Conservation (phyloP, 1,140 invertebrate genomes). For the Alviniconcha marisindica region DNA sequence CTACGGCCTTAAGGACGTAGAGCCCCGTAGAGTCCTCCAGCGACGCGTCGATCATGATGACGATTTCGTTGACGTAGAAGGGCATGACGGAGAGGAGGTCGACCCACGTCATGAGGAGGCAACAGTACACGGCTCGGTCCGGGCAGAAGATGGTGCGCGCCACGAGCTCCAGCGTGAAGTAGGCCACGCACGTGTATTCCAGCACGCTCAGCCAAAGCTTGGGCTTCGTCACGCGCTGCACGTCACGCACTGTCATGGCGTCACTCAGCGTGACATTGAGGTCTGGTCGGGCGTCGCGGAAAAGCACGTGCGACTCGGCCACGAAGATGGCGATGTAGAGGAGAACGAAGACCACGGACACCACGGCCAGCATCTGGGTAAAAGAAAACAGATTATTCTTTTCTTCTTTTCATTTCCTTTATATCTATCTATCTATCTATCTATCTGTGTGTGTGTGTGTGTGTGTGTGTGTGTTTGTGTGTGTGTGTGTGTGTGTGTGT, state of each 20-base stretch:
- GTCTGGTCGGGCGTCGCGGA: slow-evolving; percentile 48
- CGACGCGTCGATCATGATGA: slow-evolving; percentile 39
- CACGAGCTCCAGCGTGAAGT: slow-evolving; percentile 76
- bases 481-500: too few relatives aligned
- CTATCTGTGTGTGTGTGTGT: too few relatives aligned
- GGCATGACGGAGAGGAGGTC: slow-evolving; percentile 76
- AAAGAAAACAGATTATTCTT: slow-evolving; percentile 44
- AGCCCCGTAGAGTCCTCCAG: slow-evolving; percentile 50
- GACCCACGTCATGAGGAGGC: slow-evolving; percentile 74
- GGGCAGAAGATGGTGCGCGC: slow-evolving; percentile 74
- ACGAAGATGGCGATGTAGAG: slow-evolving; percentile 67
- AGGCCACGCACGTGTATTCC: slow-evolving; percentile 73
- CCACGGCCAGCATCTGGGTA: slow-evolving; percentile 94
- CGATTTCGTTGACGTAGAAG: slow-evolving; percentile 67
- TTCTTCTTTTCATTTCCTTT: too few relatives aligned
- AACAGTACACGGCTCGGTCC: slow-evolving; percentile 69
- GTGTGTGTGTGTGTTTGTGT: too few relatives aligned
- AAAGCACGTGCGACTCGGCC: slow-evolving; percentile 64
- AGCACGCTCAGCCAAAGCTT: slow-evolving; percentile 55
- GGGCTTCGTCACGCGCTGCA: slow-evolving; percentile 54
- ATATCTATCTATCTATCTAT: too few relatives aligned
- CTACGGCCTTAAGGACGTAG: slow-evolving; percentile 63
- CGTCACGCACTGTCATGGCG: slow-evolving; percentile 49
- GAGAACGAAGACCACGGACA: slow-evolving; percentile 93
- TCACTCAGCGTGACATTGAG: slow-evolving; percentile 36